phyloP scores from a whole-genome alignment of 1,140 invertebrate genomes.

The Periplaneta americana region DNA sequence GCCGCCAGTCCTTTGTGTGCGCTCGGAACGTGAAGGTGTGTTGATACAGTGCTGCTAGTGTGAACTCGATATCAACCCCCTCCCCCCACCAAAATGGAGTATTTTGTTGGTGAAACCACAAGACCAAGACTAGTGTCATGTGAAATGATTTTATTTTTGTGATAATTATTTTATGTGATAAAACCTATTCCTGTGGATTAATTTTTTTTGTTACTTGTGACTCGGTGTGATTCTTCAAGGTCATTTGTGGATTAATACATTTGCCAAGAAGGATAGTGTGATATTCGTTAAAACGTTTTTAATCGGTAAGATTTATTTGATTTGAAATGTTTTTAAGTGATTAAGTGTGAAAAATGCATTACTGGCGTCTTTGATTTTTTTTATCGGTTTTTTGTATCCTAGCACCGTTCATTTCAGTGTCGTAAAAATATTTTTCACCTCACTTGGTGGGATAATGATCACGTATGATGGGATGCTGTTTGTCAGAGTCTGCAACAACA shows the following conservation, averaged over 20 bases:
- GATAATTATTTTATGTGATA: background rate
- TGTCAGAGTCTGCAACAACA: no score
- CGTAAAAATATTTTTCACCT: no score
- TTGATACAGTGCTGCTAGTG: background rate
- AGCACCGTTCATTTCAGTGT: no score
- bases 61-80: background rate
- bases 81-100: background rate
- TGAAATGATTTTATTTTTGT: background rate
- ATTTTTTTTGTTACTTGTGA: no score
- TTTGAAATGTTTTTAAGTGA: background rate
- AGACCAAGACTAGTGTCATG: background rate
- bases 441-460: no score
- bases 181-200: no score
- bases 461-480: no score
- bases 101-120: background rate
- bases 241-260: background rate
- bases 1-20: background rate
- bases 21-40: background rate
- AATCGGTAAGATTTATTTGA: background rate
- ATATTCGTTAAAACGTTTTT: background rate
- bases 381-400: no score
- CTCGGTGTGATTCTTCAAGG: background rate
- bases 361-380: no score
- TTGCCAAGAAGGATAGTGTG: background rate
- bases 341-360: no score